Evolutionary conservation across 2,797 vertebrate species (phyloP).

Genomic region (Anniella stebbinsi): DNA sequence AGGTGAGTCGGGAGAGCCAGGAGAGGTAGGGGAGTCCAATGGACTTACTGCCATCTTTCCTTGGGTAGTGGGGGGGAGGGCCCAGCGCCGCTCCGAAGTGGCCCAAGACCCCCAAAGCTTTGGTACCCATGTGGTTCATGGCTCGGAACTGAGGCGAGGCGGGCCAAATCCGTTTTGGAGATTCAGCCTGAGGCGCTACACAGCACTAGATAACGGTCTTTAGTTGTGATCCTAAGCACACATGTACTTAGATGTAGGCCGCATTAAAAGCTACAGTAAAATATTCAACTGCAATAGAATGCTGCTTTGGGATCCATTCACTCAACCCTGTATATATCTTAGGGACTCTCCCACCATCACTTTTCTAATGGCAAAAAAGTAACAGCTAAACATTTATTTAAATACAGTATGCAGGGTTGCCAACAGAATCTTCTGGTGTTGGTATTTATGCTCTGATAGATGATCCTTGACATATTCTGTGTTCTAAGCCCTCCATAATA

Average conservation of each 20-base stretch:
- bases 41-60: too few species aligned
- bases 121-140: too few species aligned
- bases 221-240: background rate
- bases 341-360: background rate
- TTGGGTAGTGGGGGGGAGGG: too few species aligned
- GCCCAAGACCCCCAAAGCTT: too few species aligned
- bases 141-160: too few species aligned
- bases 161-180: too few species aligned
- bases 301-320: background rate
- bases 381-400: background rate
- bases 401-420: too few species aligned
- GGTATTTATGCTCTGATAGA: background rate
- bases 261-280: background rate
- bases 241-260: background rate
- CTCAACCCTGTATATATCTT: background rate
- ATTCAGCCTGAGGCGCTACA: too few species aligned
- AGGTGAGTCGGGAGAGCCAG: too few species aligned
- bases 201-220: background rate
- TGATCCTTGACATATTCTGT: background rate
- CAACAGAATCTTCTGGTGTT: background rate
- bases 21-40: too few species aligned
- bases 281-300: background rate
- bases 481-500: background rate
- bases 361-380: background rate
- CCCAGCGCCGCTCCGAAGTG: too few species aligned